Conservation (phyloP, 1,140 invertebrate genomes). For the Diabrotica virgifera region DNA sequence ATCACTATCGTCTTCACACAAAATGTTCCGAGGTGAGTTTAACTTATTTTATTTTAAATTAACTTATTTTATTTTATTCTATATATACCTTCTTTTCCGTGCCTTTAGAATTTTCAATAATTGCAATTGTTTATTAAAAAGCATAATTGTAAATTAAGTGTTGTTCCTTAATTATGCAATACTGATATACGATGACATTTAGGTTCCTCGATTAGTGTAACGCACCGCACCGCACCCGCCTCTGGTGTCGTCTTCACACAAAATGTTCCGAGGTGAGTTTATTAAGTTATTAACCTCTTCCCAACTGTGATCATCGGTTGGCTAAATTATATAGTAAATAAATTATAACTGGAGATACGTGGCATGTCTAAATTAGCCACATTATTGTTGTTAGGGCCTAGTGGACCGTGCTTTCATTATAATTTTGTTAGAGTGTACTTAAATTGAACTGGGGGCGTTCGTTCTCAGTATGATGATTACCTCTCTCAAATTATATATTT, state of each 20-base stretch:
- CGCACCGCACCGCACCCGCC: not conserved
- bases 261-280: constrained; percentile 4
- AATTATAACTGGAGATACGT: constrained; percentile 11
- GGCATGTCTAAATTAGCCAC: constrained; percentile 16
- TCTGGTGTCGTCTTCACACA: constrained; percentile 17
- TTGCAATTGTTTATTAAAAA: no score
- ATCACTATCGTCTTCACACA: constrained; percentile 15
- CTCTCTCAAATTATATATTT: constrained; percentile 17
- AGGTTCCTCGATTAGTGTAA: no score
- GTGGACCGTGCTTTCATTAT: constrained; percentile 20
- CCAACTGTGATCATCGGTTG: constrained; percentile 16
- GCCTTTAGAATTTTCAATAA: no score
- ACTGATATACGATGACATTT: no score
- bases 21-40: constrained; percentile 4
- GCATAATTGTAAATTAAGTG: no score
- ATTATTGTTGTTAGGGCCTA: constrained; percentile 18
- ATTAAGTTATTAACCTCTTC: constrained; percentile 15
- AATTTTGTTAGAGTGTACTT: constrained; percentile 20
- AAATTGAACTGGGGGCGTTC: constrained; percentile 19
- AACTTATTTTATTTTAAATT: no score
- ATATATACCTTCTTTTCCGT: no score
- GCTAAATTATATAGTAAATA: constrained; percentile 19
- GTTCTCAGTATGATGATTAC: constrained; percentile 10
- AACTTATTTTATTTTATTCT: no score
- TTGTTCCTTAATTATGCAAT: no score